Evolutionary conservation across 2,888 invertebrate genomes (phyloP), one percentile per base, ranked within the genome.

Genomic region (Fissipunctia ypsillon): DNA sequence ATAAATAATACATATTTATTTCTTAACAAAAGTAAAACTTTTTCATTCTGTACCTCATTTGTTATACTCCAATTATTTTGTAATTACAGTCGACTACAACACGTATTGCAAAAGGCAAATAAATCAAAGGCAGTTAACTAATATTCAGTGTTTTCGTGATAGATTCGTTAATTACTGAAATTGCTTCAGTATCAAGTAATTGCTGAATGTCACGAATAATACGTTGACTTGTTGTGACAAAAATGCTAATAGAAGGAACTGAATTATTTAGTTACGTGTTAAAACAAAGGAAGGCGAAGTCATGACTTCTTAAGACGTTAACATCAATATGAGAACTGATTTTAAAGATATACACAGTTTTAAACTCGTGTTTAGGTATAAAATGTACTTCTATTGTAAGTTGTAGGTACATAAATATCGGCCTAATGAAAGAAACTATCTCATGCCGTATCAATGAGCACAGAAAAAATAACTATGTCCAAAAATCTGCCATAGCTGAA

Each of bases 11-110:
- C 19, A 61, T 50, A 54, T 80, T 67, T 35, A 59, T 78, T 74
- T 70, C 43, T 59, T 63, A 72, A 56, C 65, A 83, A 73, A 82
- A 77, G 64, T 76, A 64, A 83, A 80, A 56, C 67, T 14, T 79
- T 80, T 83, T 80, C 61, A 31, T 61, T 70, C 52, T 66, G 68
- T 63, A 63, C 75, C 54, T 75, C 65, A 74, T 82, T 82, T 68
- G 82, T 75, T 78, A 65, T 64, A 78, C 83, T 84, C 78, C 69
- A 81, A 74, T 84, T 81, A 63, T 80, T 80, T 69, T 81, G 57
- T 59, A 76, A 70, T 76, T 76, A 84, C 54, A 52, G 57, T 52
- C 60, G 10, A 19, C 70, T 31, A 52, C 54, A 63, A 41, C 71
- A 71, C 45, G 65, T 66, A 71, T 71, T 68, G 75, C 80, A 54